phyloP scores from a whole-genome alignment of 2,888 invertebrate genomes.

The Danaus chrysippus region DNA sequence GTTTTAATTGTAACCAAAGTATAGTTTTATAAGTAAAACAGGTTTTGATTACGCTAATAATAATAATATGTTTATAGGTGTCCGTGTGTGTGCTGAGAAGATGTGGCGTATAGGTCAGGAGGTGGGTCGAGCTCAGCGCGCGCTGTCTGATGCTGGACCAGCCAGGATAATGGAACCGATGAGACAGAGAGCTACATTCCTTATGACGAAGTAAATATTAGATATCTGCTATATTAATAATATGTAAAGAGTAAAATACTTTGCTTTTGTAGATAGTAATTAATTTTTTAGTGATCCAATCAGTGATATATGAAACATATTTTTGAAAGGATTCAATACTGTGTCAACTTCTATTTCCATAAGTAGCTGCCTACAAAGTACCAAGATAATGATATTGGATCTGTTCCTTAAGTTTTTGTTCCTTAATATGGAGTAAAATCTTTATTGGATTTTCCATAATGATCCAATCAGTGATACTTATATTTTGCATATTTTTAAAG shows the following conservation, averaged over 20 bases:
- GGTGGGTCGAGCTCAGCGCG: constrained; percentile 85
- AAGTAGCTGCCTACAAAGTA: too few species aligned
- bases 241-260: not conserved
- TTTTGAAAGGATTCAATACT: too few species aligned
- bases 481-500: too few species aligned
- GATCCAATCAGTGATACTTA: too few species aligned
- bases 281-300: too few species aligned
- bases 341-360: too few species aligned
- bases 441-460: too few species aligned
- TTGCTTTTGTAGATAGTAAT: not conserved
- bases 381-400: too few species aligned
- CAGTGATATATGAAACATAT: too few species aligned
- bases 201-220: constrained; percentile 79
- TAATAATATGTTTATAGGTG: constrained; percentile 57
- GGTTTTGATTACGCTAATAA: too few species aligned
- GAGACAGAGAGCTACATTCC: constrained; percentile 80
- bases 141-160: constrained; percentile 83
- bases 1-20: not conserved
- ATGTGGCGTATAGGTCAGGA: constrained; percentile 82
- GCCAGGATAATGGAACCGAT: constrained; percentile 79
- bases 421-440: too few species aligned
- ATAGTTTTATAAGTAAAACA: not conserved
- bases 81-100: constrained; percentile 83
- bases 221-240: not conserved
- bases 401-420: too few species aligned